Evolutionary conservation across 2,797 vertebrate species (phyloP).

Genomic region (Zenarchopterus dispar): DNA sequence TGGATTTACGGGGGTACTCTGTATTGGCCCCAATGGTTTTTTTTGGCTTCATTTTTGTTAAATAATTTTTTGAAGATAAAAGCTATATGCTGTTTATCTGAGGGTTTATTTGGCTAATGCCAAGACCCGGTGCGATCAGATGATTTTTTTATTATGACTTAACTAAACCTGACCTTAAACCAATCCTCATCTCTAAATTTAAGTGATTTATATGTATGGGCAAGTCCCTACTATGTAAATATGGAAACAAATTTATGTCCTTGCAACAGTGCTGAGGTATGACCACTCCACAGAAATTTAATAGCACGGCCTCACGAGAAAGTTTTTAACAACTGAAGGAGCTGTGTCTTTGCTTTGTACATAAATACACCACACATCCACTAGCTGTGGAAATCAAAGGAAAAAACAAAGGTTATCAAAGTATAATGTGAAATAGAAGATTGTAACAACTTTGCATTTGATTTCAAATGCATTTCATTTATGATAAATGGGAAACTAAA

Average conservation of each 20-base stretch:
- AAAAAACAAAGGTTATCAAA: neutral
- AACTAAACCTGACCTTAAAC: neutral
- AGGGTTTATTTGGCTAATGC: no score
- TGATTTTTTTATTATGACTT: no score
- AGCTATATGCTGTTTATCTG: no score
- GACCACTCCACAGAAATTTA: neutral
- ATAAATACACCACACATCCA: neutral
- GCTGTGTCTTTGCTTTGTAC: constrained; percentile 3
- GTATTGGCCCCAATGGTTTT: no score
- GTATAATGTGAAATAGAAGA: neutral
- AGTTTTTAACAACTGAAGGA: constrained; percentile 33
- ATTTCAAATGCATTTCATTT: no score
- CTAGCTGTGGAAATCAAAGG: neutral
- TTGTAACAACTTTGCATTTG: no score
- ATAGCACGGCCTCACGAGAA: constrained; percentile 18
- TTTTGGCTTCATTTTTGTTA: no score
- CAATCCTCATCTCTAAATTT: neutral
- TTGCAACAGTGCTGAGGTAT: constrained; percentile 10
- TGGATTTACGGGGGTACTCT: no score
- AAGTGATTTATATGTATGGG: neutral
- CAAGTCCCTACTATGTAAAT: neutral
- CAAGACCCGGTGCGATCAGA: no score
- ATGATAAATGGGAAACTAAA: no score
- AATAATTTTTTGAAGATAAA: no score
- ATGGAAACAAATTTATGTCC: neutral